A percentile compares a stretch with the other conserved stretches of the same genome.
Conservation (phyloP, 2,888 invertebrate species). For the Oligia latruncula region DNA sequence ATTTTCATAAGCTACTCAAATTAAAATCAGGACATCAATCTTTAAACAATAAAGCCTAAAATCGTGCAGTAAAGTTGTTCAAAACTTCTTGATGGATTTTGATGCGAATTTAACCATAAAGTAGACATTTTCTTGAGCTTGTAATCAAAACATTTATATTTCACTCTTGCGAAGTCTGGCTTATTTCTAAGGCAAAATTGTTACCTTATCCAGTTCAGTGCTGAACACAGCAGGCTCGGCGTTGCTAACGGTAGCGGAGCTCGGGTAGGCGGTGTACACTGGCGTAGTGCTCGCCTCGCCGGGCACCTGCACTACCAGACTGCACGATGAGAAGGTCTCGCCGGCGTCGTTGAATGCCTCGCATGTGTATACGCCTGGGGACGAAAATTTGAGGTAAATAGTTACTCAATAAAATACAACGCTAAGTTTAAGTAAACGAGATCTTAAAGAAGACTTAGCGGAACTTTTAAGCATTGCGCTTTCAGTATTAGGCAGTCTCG, state of each 20-base stretch:
- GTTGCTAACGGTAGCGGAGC: constrained; percentile 95
- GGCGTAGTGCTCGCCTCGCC: constrained; percentile 96
- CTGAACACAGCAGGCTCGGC: constrained; percentile 95
- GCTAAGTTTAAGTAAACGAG: not conserved
- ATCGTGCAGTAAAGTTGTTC: not conserved
- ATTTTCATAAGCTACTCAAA: not conserved
- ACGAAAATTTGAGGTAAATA: not conserved
- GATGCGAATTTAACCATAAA: not conserved
- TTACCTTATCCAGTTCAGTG: constrained; percentile 93
- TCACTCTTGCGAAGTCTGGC: not conserved
- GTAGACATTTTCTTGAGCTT: not conserved
- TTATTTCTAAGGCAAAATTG: too few relatives aligned
- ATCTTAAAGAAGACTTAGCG: not conserved
- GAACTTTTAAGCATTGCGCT: not conserved
- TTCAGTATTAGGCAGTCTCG: not conserved
- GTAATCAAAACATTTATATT: not conserved
- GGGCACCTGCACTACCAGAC: constrained; percentile 95
- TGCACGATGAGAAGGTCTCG: constrained; percentile 97
- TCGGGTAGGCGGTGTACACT: constrained; percentile 96
- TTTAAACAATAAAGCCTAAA: not conserved
- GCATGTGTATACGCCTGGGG: constrained; percentile 97
- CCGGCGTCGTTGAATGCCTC: constrained; percentile 98
- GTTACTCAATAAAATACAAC: not conserved
- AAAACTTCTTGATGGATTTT: not conserved
- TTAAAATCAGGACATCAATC: not conserved